phyloP scores from a whole-genome alignment of 2,797 vertebrate genomes.

The Betta splendens region DNA sequence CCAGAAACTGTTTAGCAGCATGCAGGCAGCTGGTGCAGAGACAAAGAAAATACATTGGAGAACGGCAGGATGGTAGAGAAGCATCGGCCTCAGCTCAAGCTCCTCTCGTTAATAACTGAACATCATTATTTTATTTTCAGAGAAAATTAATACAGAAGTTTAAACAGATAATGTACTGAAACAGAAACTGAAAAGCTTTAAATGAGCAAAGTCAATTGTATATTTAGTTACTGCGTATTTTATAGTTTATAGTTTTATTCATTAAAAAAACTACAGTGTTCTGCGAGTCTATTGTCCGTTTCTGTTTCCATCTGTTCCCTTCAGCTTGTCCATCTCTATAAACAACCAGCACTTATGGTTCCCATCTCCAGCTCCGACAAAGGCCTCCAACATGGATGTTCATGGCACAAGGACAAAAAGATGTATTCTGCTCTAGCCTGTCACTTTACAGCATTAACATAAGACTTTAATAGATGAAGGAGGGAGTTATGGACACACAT shows the following conservation, averaged over 20 bases:
- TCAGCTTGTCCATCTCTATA: conserved; percentile 32
- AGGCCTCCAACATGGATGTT: conserved; percentile 53
- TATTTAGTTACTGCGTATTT: no score
- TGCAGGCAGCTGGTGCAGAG: conserved; percentile 44
- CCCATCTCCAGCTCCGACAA: conserved; percentile 55
- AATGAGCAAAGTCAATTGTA: not conserved
- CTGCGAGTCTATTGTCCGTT: conserved; percentile 9
- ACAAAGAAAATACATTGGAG: conserved; percentile 59
- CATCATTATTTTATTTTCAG: not conserved
- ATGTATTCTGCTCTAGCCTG: conserved; percentile 35
- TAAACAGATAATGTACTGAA: accelerated
- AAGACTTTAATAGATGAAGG: conserved; percentile 22
- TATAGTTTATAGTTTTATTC: no score
- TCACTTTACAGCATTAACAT: conserved; percentile 41
- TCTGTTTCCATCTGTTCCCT: no score
- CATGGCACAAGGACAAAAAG: conserved; percentile 31
- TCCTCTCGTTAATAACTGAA: conserved; percentile 1
- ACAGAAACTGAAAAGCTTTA: not conserved
- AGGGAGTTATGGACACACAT: conserved; percentile 18
- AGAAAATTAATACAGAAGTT: not conserved
- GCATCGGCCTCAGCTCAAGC: conserved; percentile 35
- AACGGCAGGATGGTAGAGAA: conserved; percentile 31
- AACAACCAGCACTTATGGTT: conserved; percentile 50
- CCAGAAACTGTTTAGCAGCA: conserved; percentile 58
- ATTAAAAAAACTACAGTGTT: not conserved